phyloP scores from a whole-genome alignment of 2,888 invertebrate genomes.

The Elgonia sp. region DNA sequence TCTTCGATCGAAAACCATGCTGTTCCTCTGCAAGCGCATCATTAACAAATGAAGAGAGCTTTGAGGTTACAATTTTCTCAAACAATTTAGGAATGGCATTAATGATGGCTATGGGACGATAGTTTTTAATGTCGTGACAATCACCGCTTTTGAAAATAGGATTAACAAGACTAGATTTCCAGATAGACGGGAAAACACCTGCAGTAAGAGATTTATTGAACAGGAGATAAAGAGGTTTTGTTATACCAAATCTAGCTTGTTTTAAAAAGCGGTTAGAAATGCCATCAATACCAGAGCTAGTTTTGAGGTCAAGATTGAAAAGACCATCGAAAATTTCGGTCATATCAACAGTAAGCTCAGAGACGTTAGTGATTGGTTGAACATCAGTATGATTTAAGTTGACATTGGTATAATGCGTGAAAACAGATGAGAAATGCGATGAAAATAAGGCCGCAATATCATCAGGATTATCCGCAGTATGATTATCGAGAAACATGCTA shows the following conservation, averaged over 20 bases:
- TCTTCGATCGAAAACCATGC: background rate
- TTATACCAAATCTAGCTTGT: background rate
- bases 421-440: background rate
- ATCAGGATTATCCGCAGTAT: background rate
- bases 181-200: no score
- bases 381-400: no score
- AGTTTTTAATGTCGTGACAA: background rate
- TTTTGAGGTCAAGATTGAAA: background rate
- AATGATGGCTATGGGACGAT: background rate
- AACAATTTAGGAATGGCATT: no score
- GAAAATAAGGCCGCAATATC: background rate
- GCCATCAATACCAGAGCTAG: constrained; percentile 1
- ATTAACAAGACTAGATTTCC: background rate
- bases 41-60: background rate
- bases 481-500: background rate
- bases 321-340: background rate
- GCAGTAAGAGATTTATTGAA: no score
- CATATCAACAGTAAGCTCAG: no score
- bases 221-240: no score
- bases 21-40: background rate
- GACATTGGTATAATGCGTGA: background rate
- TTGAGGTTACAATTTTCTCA: background rate
- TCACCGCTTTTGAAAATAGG: constrained; percentile 3
- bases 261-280: background rate
- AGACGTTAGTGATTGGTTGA: no score